phyloP scores from a whole-genome alignment of 2,888 invertebrate species.

The Agonum fuliginosum region DNA sequence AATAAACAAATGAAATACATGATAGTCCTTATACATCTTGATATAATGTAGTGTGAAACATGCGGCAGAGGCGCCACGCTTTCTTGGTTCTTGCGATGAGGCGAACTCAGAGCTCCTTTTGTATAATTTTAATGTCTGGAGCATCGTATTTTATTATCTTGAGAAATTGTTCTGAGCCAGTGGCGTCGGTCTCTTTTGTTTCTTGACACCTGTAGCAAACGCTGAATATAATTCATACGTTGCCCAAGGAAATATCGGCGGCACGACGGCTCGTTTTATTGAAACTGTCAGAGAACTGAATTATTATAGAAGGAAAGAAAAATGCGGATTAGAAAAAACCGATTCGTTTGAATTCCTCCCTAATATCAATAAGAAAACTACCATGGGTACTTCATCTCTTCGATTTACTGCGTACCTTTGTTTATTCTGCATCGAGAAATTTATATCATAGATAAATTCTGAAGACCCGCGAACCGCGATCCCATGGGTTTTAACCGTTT shows the following conservation, averaged over 20 bases:
- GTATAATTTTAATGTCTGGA: constrained; percentile 51
- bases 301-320: constrained; percentile 55
- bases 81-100: neutral
- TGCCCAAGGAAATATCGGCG: constrained; percentile 54
- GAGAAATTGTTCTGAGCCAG: constrained; percentile 53
- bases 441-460: constrained; percentile 30
- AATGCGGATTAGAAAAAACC: constrained; percentile 51
- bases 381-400: constrained; percentile 29
- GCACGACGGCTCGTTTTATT: constrained; percentile 54
- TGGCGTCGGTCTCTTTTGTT: constrained; percentile 50
- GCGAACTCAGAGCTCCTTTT: constrained; percentile 39
- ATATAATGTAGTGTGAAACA: constrained; percentile 29
- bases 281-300: constrained; percentile 59
- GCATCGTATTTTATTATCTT: constrained; percentile 58
- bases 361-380: constrained; percentile 58
- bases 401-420: constrained; percentile 44
- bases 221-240: constrained; percentile 57
- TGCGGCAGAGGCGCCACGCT: neutral
- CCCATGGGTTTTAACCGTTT: constrained; percentile 12
- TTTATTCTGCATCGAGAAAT: constrained; percentile 25
- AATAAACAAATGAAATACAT: constrained; percentile 32
- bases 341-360: constrained; percentile 50
- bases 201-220: constrained; percentile 57
- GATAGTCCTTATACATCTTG: constrained; percentile 39
- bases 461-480: no score